Evolutionary conservation across 2,113 vertebrate species (phyloP), one percentile per base, ranked within the genome.

Genomic region (Phalacrocorax brasilianus): DNA sequence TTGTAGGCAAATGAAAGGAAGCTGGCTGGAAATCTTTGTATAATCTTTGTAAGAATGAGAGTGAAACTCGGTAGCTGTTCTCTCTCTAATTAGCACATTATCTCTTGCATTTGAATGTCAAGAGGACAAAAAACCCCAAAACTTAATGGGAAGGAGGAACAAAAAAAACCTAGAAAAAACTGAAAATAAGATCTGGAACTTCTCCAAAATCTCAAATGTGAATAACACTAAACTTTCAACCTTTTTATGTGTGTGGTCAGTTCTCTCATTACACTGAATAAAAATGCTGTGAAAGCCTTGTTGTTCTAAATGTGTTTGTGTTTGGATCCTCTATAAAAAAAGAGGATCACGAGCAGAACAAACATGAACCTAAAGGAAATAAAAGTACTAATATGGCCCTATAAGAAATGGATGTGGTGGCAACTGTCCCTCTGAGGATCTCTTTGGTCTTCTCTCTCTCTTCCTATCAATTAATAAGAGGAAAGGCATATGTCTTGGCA

Each of bases 41-140:
- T 63, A 77, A 55, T 28, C 42, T 28, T 79, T 86, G n/a, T 17
- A 74, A 85, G 40, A 95, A 67, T 47, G n/a, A 86, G 83, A 91
- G 32, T 50, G 55, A 82, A 80, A 74, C 59, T 70, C 70, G 55
- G 4, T 58, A 15, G 59, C 12, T 81, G 5, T 47, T 65, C 8
- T 81, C 5, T 66, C 13, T 72, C 33, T 61, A 68, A 56, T 65
- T 75, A 67, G 8, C 2, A 7, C 6, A 7, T 33, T 66, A 26
- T 15, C 7, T 88, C 73, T 58, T 14, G 12, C 58, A 66, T 80
- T 15, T 83, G 32, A 80, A 77, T 63, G 7, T n/a, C 20, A 92
- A 49, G 35, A 70, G 6, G 10, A 11, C 14, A 47, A 52, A 28
- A 12, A 1, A 0, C 0, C 9, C 3, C 28, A 4, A 67, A 88